Evolutionary conservation across 2,113 vertebrate species (phyloP), one percentile per base, ranked within the genome.

Genomic region (Lagopus muta): DNA sequence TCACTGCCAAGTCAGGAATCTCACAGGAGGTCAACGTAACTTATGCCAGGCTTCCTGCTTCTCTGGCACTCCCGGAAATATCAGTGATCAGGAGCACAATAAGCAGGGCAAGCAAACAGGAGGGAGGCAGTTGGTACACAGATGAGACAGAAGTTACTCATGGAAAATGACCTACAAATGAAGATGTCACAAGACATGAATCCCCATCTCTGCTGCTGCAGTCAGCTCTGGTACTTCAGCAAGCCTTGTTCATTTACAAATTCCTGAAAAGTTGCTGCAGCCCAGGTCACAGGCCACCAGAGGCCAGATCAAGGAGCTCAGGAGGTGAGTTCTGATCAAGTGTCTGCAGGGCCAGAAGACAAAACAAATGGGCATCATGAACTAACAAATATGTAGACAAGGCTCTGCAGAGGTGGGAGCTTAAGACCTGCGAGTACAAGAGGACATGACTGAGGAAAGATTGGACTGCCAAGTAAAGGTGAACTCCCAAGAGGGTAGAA

Each of bases 291-390:
- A 38, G 32, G 50, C 11, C 40, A 22, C 7, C 58, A 5, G 30
- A 43, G 21, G 40, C 11, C 54, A 69, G 54, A 43, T 3, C 1
- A 0, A 74, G 38, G 6, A 47, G 60, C 45, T 74, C 1, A 0
- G 52, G 60, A 70, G 32, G 43, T 0, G 4, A 85, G 52, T 54
- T 87, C 47, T 71, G 30, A 67, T 21, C 18, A 77, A 89, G 42
- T 11, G 30, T 36, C 40, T 54, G 54, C 22, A n/a, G 57, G 27
- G 67, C 22, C 70, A 62, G 24, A 60, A 85, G 61, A 85, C 8
- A 17, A 66, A 71, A 47, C 45, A 70, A 94, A 48, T 38, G 38
- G 30, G 45, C 40, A 36, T 24, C 24, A 67, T n/a, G 65, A 36
- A 43, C 4, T 13, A 67, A 48, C 12, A 74, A 19, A 10, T 57